These are phyloP conservation scores for Thelaira solivaga DNA, from an alignment of 2,888 invertebrate species.

Conservation along the genomic window DNA sequence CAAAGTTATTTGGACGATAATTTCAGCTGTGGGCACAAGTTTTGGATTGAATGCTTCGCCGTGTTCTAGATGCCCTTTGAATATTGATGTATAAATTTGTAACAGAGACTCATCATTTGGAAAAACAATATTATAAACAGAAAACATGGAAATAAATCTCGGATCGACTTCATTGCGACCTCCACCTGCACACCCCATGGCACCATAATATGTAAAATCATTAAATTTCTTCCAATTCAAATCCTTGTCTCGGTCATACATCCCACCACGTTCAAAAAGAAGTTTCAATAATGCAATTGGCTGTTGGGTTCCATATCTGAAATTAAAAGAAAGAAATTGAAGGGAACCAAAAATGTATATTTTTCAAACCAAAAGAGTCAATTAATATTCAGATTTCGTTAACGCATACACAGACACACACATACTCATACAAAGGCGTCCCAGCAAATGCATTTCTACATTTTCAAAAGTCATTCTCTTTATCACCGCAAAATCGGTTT, in stretches of 20 bases:
- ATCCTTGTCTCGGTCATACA: slow-evolving; percentile 93
- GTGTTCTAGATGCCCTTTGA: slow-evolving; percentile 84
- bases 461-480: too few relatives aligned
- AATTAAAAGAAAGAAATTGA: background rate
- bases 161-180: slow-evolving; percentile 94
- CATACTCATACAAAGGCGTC: too few relatives aligned
- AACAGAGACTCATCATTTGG: slow-evolving; percentile 87
- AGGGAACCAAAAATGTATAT: background rate
- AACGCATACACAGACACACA: too few relatives aligned
- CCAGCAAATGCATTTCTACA: too few relatives aligned
- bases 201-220: slow-evolving; percentile 86
- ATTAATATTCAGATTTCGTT: too few relatives aligned
- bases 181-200: slow-evolving; percentile 93
- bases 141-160: slow-evolving; percentile 93
- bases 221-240: slow-evolving; percentile 92
- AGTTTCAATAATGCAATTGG: slow-evolving; percentile 94
- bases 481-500: too few relatives aligned
- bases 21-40: slow-evolving; percentile 81
- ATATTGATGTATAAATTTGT: slow-evolving; percentile 89
- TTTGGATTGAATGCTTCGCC: slow-evolving; percentile 81
- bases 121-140: slow-evolving; percentile 90
- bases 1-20: slow-evolving; percentile 87
- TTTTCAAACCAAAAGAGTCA: too few relatives aligned
- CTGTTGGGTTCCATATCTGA: slow-evolving; percentile 91
- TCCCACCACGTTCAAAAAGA: slow-evolving; percentile 91